Base-by-base conservation (phyloP, 2,888 invertebrate species). In the Polydrusus pterygomalis region DNA sequence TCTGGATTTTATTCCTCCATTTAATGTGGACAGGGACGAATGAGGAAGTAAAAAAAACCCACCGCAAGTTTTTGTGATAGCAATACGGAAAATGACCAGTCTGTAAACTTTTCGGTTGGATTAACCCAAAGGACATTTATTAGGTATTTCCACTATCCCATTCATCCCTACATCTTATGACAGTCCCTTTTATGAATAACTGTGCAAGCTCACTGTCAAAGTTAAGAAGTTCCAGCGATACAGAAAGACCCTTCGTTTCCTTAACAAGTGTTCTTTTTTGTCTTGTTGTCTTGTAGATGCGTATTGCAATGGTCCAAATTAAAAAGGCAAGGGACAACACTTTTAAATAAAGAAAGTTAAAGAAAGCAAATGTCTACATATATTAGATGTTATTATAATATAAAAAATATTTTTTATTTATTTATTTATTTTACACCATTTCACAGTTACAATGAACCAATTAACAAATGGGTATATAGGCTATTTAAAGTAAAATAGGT, bases 281-380 rank as follows among this genome's bases (percentile, higher is more conserved):
- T 79, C 77, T 70, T 79, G 78, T 79, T 78, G 80, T 79, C 77
- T 70, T 79, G 78, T 77, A 79, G 81, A 70, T 77, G 47, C 65
- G 64, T 56, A 47, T 13, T 15, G 38, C 65, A 68, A 62, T 75
- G 73, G 68, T 70, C 40, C 58, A 25, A 54, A 62, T 17, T 3
- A 15, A 13, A 10, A 15, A 54, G 25, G 1, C 15, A 17, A 8
- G 18, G 1, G 68, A 25, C 49, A 51, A 67, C 17, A 58, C 15
- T n/a, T 34, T 34, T 25, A 5, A 5, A 25, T 25, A 5, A 5
- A 25, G 5, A 25, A 25, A 25, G 5, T 25, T 25, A 25, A 25
- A 25, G n/a, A n/a, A n/a, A 25, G 5, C 25, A 25, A 25, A 25
- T 25, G 25, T 25, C n/a, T n/a, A n/a, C n/a, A n/a, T n/a, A n/a